These are phyloP conservation scores for Euura saliciscinereae DNA, from an alignment of 1,140 invertebrate genomes.

Conservation along the genomic window DNA sequence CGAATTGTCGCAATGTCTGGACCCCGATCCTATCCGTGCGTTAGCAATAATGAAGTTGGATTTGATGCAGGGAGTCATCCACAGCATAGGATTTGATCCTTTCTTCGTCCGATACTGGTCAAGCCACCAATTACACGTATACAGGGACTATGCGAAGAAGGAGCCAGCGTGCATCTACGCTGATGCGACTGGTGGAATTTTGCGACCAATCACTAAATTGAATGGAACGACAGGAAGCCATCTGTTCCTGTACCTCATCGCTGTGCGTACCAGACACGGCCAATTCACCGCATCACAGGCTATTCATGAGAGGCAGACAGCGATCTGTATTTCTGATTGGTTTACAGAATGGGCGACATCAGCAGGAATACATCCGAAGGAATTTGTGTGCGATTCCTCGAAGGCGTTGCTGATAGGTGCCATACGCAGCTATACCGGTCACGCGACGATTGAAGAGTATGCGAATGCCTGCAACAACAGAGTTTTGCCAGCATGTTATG, in stretches of 20 bases:
- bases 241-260: conserved; percentile 30
- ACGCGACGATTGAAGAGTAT: conserved; percentile 26
- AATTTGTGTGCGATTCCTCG: conserved; percentile 28
- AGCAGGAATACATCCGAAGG: conserved; percentile 29
- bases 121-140: conserved; percentile 27
- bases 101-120: conserved; percentile 31
- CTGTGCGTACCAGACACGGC: conserved; percentile 8
- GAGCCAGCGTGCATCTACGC: conserved; percentile 15
- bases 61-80: conserved; percentile 14
- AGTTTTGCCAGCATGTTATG: conserved; percentile 19
- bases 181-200: conserved; percentile 31
- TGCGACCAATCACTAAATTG: conserved; percentile 17
- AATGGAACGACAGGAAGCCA: conserved; percentile 17
- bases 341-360: conserved; percentile 26
- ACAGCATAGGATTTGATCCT: conserved; percentile 20
- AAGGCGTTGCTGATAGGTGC: conserved; percentile 28
- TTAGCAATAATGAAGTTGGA: background rate
- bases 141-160: conserved; percentile 15
- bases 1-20: background rate
- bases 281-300: conserved; percentile 23
- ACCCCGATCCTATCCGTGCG: background rate
- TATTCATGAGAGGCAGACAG: conserved; percentile 21
- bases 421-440: conserved; percentile 24
- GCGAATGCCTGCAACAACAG: conserved; percentile 16
- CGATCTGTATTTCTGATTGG: conserved; percentile 24